These are phyloP conservation scores for Ormyrus pomaceus DNA, from an alignment of 2,888 invertebrate species.

Conservation along the genomic window DNA sequence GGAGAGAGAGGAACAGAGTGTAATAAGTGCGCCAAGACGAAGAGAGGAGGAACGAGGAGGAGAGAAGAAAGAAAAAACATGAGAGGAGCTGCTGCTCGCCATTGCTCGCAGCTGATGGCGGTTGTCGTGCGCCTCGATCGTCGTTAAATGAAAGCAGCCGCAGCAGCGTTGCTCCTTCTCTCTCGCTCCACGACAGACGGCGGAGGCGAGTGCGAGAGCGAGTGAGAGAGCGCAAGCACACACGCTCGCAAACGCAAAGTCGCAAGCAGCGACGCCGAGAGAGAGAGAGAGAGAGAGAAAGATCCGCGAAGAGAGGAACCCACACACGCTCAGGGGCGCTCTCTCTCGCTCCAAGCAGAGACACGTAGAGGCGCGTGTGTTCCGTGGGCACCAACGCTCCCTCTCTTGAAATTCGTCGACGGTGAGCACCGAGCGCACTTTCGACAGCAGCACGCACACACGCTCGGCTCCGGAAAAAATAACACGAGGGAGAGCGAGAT, in stretches of 20 bases:
- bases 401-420: neutral
- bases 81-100: constrained; percentile 51
- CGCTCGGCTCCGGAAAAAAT: neutral
- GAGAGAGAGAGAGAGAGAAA: constrained; percentile 1
- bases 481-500: constrained; percentile 8
- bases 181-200: neutral
- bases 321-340: neutral
- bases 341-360: too few species aligned
- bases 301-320: neutral
- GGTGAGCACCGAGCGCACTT: neutral
- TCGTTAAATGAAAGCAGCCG: constrained; percentile 48
- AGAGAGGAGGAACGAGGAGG: constrained; percentile 1
- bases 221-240: neutral
- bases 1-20: neutral
- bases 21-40: neutral
- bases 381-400: neutral
- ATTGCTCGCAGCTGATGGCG: constrained; percentile 73
- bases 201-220: neutral
- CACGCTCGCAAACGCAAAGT: neutral
- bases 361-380: neutral
- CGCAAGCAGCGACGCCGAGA: neutral
- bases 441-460: neutral
- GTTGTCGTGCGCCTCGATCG: constrained; percentile 66
- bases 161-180: constrained; percentile 9
- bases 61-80: constrained; percentile 28